Conservation (phyloP, 2,797 vertebrate genomes). For the Glyptemys insculpta region DNA sequence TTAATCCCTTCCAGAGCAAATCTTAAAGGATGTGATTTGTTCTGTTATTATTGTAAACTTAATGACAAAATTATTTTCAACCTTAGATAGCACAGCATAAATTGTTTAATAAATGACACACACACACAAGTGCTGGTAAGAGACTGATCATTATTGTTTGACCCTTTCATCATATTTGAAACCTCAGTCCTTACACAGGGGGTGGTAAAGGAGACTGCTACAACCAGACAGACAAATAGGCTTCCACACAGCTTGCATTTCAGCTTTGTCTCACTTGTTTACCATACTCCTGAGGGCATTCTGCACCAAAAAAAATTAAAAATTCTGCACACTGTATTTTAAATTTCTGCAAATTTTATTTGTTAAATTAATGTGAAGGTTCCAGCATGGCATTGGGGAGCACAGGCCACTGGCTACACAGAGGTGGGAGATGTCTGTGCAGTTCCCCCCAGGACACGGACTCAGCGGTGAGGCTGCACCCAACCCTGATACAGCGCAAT, state of each 20-base stretch:
- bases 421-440: too few species aligned
- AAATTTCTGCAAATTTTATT: too few species aligned
- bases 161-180: not conserved
- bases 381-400: too few species aligned
- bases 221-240: not conserved
- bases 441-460: too few species aligned
- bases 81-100: fast-evolving
- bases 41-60: too few species aligned
- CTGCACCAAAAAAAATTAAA: too few species aligned
- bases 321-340: too few species aligned
- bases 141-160: not conserved
- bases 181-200: not conserved
- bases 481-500: too few species aligned
- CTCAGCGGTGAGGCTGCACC: too few species aligned
- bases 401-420: too few species aligned
- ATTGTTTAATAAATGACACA: not conserved
- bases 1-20: fast-evolving
- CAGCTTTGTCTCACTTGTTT: not conserved
- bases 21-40: not conserved
- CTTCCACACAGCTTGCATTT: not conserved
- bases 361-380: too few species aligned
- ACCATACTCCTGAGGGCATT: too few species aligned
- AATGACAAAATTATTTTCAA: not conserved
- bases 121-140: not conserved
- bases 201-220: not conserved